Conservation (phyloP, 2,113 vertebrate species). For the Pangasianodon gigas region DNA sequence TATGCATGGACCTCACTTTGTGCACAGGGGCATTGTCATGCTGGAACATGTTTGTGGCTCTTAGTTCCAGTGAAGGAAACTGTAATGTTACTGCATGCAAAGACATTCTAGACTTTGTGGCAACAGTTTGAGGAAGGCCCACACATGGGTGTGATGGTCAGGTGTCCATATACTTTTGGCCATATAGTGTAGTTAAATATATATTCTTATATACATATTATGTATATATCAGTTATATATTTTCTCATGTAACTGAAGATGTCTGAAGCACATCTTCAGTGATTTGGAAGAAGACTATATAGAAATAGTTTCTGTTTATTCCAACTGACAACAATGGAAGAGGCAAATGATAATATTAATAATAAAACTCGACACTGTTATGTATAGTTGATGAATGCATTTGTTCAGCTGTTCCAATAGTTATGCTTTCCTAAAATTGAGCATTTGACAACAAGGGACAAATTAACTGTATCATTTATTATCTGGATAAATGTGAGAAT, state of each 20-base stretch:
- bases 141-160: not conserved
- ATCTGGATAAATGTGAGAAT: constrained; percentile 1
- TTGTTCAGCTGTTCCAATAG: not conserved
- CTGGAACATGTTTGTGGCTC: not conserved
- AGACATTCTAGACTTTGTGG: not conserved
- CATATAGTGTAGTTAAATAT: not conserved
- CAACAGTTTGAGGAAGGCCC: not conserved
- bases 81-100: not conserved
- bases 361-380: not conserved
- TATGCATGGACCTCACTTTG: not conserved
- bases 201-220: not conserved
- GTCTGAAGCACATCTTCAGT: not conserved
- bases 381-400: not conserved
- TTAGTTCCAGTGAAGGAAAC: not conserved
- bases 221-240: not conserved
- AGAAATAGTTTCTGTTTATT: not conserved
- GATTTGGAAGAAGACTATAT: not conserved
- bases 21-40: not conserved
- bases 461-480: not conserved
- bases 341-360: not conserved
- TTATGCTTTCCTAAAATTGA: not conserved
- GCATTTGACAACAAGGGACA: not conserved
- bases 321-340: not conserved
- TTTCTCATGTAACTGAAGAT: not conserved
- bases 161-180: not conserved